Base-by-base conservation (phyloP, 2,888 invertebrate genomes). In the Galeruca laticollis region DNA sequence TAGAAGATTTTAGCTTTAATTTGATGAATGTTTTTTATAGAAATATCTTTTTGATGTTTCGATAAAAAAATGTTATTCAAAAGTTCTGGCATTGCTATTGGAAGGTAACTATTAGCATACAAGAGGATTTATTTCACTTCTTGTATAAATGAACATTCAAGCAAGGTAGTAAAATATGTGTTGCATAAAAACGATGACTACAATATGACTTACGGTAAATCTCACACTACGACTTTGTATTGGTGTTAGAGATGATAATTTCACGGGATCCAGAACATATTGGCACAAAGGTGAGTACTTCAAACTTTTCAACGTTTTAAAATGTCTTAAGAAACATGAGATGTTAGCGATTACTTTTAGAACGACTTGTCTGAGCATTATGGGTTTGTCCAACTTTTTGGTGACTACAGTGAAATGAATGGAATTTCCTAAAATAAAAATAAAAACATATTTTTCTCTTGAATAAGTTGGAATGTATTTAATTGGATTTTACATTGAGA, bases 221-320 rank as follows among this genome's bases (percentile, higher is more conserved):
- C 21, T 20, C 35, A 60, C 20, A 11, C 65, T 49, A 6, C 15
- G 9, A 54, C 73, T 67, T 15, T 68, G 60, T 18, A 68, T 56
- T 0, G 70, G 40, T 51, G 79, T 47, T 56, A 76, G 76, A 70
- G 87, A 89, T 72, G 87, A 86, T 2, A 85, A 81, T 3, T 87
- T 81, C 54, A 85, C 84, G 0, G 93, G 93, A 71, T 86, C 86
- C 37, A 93, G 80, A 71, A 93, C 90, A 18, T 87, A 85, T 8
- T 87, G 84, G 43, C 86, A 84, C 0, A 93, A 86, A 0, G 90
- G 89, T 0, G 93, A 92, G 0, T 85, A 82, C 0, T 87, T 85
- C 52, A 93, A 81, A 76, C 88, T 87, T 71, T 90, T 89, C 74
- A 93, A 86, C 0, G 92, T 90, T 80, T 89, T 89, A 69, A 92